Percentiles rank a stretch among this genome's conserved stretches.
These are phyloP conservation scores for Sarcophaga subvicina DNA, from an alignment of 2,888 invertebrate genomes.

Conservation along the genomic window DNA sequence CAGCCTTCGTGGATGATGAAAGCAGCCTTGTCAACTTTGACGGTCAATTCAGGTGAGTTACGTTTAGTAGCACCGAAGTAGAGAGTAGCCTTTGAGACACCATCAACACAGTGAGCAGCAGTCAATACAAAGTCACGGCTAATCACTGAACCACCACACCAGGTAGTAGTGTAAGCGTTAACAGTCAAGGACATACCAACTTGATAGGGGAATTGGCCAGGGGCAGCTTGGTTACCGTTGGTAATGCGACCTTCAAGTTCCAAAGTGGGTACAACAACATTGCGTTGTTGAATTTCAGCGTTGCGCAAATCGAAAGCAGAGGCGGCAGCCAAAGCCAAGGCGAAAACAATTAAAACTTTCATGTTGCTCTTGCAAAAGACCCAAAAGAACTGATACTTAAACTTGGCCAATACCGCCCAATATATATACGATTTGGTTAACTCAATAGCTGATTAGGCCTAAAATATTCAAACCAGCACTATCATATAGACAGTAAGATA, in stretches of 20 bases:
- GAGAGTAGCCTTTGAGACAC: conserved; percentile 20
- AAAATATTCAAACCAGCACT: too few relatives aligned
- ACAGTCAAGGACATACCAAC: conserved; percentile 73
- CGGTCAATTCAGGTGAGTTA: neutral
- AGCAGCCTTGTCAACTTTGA: neutral
- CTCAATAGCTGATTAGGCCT: too few relatives aligned
- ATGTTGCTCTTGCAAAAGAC: conserved; percentile 59
- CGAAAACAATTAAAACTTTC: conserved; percentile 75
- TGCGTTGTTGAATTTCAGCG: conserved; percentile 23
- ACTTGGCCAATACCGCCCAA: too few relatives aligned
- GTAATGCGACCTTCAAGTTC: conserved; percentile 73
- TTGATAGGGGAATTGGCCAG: conserved; percentile 74
- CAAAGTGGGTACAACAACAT: conserved; percentile 14
- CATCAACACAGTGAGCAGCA: conserved; percentile 71
- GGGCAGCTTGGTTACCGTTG: conserved; percentile 72
- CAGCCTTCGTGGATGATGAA: neutral
- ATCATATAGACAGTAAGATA: too few relatives aligned
- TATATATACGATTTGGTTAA: too few relatives aligned
- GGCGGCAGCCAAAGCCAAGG: conserved; percentile 72
- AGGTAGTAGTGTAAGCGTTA: neutral
- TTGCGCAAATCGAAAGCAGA: conserved; percentile 13
- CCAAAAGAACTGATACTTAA: conserved; percentile 16
- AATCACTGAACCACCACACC: conserved; percentile 73
- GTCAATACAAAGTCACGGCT: conserved; percentile 65
- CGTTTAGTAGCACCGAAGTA: too few relatives aligned